phyloP scores from a whole-genome alignment of 2,888 invertebrate species.

The Xestobium rufovillosum region DNA sequence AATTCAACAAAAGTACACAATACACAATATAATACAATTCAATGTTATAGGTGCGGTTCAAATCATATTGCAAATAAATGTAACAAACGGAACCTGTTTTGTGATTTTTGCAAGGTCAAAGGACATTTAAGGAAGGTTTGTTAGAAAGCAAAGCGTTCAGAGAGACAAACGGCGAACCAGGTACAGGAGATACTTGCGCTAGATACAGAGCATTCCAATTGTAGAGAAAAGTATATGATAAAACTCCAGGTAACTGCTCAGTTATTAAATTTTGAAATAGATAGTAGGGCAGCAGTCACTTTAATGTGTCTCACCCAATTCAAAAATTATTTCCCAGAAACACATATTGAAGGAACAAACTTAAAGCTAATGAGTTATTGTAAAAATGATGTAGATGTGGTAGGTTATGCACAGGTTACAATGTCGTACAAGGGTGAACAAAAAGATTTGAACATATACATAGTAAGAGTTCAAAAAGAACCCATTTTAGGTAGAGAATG shows the following conservation, averaged over 20 bases:
- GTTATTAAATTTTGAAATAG: not conserved
- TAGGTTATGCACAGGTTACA: not conserved
- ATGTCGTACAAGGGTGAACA: not conserved
- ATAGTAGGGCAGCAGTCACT: not conserved
- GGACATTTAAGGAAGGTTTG: conserved; percentile 2
- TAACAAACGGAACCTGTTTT: too few relatives aligned
- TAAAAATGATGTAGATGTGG: not conserved
- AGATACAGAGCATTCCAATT: too few relatives aligned
- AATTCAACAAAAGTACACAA: too few relatives aligned
- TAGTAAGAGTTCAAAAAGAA: conserved; percentile 1
- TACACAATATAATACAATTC: too few relatives aligned
- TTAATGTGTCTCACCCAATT: not conserved
- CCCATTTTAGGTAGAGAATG: not conserved
- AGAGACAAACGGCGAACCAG: too few relatives aligned
- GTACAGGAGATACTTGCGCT: too few relatives aligned
- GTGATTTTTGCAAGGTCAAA: too few relatives aligned
- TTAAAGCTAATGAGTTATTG: not conserved
- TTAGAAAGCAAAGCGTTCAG: not conserved
- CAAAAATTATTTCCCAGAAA: not conserved
- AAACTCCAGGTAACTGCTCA: not conserved
- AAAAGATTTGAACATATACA: not conserved
- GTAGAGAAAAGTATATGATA: conserved; percentile 2
- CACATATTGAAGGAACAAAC: not conserved
- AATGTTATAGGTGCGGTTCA: too few relatives aligned
- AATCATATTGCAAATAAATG: too few relatives aligned